Percentiles rank a stretch among this genome's conserved stretches.
phyloP scores from a whole-genome alignment of 2,888 invertebrate genomes.

The Drosophila nr. fundita region DNA sequence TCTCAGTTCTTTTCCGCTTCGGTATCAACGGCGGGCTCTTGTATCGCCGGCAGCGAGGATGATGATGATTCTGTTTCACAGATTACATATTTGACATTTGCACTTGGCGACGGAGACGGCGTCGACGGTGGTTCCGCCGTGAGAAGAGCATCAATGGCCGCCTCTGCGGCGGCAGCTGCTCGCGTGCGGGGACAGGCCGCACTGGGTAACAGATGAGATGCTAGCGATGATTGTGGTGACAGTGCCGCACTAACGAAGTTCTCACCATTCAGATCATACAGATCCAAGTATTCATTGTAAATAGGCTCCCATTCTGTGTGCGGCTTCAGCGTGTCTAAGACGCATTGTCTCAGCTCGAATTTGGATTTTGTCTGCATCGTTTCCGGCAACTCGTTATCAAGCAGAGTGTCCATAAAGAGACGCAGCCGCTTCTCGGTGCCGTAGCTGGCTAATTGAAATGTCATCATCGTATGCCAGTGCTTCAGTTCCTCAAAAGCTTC shows the following conservation, averaged over 20 bases:
- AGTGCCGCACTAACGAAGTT: conserved; percentile 39
- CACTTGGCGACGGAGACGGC: background rate
- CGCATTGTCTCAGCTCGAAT: conserved; percentile 90
- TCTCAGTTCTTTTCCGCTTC: conserved; percentile 29
- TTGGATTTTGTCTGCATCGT: conserved; percentile 85
- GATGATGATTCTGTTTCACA: conserved; percentile 33
- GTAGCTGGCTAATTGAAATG: conserved; percentile 82
- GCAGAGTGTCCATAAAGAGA: conserved; percentile 81
- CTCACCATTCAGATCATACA: conserved; percentile 60
- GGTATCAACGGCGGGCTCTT: conserved; percentile 13
- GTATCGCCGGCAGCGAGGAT: conserved; percentile 11
- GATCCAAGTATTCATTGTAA: conserved; percentile 94
- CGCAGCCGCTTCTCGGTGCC: conserved; percentile 83
- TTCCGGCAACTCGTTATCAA: conserved; percentile 60
- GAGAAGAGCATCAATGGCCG: conserved; percentile 44
- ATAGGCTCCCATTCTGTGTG: conserved; percentile 95
- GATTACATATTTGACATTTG: conserved; percentile 8
- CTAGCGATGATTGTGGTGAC: conserved; percentile 24
- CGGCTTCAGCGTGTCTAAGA: conserved; percentile 90
- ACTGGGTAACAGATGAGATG: conserved; percentile 20
- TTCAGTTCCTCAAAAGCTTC: conserved; percentile 83
- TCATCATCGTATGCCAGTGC: conserved; percentile 84
- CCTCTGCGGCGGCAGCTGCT: conserved; percentile 43
- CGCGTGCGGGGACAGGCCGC: conserved; percentile 35
- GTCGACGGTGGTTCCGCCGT: conserved; percentile 45